Evolutionary conservation across 2,797 vertebrate genomes (phyloP).

Genomic region (Vireo griseus): DNA sequence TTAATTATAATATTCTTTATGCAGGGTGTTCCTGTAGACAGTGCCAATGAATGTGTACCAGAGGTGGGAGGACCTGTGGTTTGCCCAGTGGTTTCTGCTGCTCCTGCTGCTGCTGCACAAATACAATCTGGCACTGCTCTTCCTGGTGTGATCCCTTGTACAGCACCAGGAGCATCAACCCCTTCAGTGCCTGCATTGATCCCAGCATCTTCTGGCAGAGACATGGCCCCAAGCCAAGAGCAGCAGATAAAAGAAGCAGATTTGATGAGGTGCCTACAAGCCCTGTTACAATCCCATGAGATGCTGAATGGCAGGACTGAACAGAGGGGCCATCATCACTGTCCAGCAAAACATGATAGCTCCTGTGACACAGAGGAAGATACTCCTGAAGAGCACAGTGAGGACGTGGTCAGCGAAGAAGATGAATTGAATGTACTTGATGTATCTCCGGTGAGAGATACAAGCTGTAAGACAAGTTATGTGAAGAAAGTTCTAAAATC

Average conservation of each 20-base stretch:
- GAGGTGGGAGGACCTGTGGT: neutral
- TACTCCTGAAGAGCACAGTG: conserved; percentile 27
- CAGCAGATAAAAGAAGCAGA: conserved; percentile 64
- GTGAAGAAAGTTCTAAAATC: conserved; percentile 48
- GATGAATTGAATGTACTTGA: conserved; percentile 31
- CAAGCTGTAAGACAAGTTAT: conserved; percentile 45
- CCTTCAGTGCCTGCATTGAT: neutral
- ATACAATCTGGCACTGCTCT: neutral
- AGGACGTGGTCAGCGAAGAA: conserved; percentile 43
- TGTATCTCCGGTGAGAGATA: conserved; percentile 37
- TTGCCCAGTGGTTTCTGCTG: neutral
- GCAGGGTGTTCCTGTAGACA: conserved; percentile 29
- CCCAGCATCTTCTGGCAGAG: neutral
- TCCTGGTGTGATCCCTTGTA: neutral
- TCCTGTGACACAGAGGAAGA: conserved; percentile 19
- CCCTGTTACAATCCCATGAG: conserved; percentile 61
- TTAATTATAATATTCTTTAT: neutral
- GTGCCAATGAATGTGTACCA: neutral
- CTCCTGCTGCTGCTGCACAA: neutral
- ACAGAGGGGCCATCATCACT: neutral
- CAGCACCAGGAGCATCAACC: neutral
- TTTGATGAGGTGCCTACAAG: conserved; percentile 68
- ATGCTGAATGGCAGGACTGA: conserved; percentile 4
- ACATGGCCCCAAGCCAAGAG: conserved; percentile 1
- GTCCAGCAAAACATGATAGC: neutral